Base-by-base conservation (phyloP, 2,888 invertebrate species). In the Hydropsyche betteni region DNA sequence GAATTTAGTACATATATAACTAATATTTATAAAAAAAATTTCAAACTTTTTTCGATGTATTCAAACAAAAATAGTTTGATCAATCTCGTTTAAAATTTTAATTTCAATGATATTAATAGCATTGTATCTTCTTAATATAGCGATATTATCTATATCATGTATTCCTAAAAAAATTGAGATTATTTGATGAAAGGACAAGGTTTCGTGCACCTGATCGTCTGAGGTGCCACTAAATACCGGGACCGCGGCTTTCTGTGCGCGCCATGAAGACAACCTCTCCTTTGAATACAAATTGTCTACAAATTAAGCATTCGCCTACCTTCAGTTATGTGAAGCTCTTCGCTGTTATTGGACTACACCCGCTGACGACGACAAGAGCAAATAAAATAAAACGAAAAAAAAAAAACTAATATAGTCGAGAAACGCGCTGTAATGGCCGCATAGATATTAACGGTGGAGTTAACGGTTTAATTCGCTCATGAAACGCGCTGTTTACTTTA, bases 271-370 rank as follows among this genome's bases (percentile, higher is more conserved):
- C 78, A 55, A 51, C 69, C 52, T 70, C 76, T 74, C 74, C 74
- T 58, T 68, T 78, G 78, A 74, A 78, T 78, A 78, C 78, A 78
- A 77, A 78, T 78, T 69, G 77, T 74, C 75, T 58, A 75, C 77
- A 78, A 78, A 77, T 77, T 75, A 74, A 69, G 75, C 75, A 64
- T 75, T 75, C 58, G 55, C 75, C 53, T 44, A 69, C 61, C 74
- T 74, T 24, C 34, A 51, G 70, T 70, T 51, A 70, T 70, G 34
- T 34, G 14, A 14, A 8, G 53, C 36, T 53, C 24, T 52, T 34
- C 70, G 33, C 7, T 36, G 64, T 36, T 64, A 64, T 64, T 58
- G 44, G 72, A 55, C 70, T 51, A 14, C 71, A 12, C 71, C n/a
- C n/a, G n/a, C 73, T 38, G 16, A 72, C 33, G n/a, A 50, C 52